Evolutionary conservation across 2,797 vertebrate species (phyloP).

Genomic region (Paratrypauchen microcephalus): DNA sequence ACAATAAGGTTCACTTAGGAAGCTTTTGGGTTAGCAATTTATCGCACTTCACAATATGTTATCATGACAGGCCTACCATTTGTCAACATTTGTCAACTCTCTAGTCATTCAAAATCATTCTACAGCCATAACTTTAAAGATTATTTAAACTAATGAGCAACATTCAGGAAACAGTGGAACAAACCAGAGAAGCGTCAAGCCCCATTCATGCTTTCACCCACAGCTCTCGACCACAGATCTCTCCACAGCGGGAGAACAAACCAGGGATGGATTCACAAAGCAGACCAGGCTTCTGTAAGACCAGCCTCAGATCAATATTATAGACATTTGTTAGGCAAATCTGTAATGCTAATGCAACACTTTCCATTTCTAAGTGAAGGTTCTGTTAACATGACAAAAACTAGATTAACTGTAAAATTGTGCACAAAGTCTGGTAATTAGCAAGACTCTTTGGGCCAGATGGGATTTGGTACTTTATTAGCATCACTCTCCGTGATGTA

Average conservation of each 20-base stretch:
- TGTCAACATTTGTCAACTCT: no score
- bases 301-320: conserved; percentile 1
- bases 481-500: neutral
- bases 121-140: neutral
- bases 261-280: neutral
- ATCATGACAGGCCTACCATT: no score
- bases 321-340: neutral
- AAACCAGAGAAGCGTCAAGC: neutral
- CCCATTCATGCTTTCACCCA: neutral
- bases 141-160: neutral
- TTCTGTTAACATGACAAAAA: neutral
- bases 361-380: conserved; percentile 1
- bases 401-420: neutral
- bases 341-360: neutral
- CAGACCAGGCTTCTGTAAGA: neutral
- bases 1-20: no score
- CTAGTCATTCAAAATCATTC: neutral
- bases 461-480: neutral
- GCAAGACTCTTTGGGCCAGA: neutral
- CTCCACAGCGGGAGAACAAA: conserved; percentile 14
- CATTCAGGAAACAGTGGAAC: neutral
- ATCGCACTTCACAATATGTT: no score
- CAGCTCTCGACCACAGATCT: neutral
- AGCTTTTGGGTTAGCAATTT: neutral
- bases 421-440: neutral